A percentile compares a stretch with the other conserved stretches of the same genome.
Conservation (phyloP, 2,797 vertebrate genomes). For the Sebastes nivosus region DNA sequence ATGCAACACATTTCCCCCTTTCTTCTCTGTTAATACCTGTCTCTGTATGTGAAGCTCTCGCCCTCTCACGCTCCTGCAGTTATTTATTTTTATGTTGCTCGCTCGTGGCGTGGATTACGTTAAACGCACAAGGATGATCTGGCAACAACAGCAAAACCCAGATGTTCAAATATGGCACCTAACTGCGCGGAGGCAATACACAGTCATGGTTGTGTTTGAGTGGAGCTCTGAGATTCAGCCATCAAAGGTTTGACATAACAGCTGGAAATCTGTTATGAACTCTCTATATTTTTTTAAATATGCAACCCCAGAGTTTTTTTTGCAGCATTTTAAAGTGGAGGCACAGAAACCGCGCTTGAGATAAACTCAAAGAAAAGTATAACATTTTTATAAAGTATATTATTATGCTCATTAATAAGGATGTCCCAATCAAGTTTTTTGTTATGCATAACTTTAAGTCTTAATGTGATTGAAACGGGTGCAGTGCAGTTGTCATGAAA, state of each 20-base stretch:
- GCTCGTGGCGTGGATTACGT: not conserved
- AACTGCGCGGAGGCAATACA: not conserved
- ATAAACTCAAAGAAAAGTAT: not conserved
- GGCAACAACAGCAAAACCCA: not conserved
- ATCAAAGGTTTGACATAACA: not conserved
- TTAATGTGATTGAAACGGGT: too few relatives aligned
- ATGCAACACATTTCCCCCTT: not conserved
- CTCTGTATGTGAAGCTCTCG: not conserved
- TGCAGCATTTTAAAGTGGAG: not conserved
- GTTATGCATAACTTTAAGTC: too few relatives aligned
- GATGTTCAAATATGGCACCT: not conserved
- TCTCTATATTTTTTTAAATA: not conserved
- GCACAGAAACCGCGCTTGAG: not conserved
- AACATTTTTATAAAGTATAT: not conserved
- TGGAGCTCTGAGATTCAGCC: not conserved
- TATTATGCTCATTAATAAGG: not conserved
- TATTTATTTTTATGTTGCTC: slow-evolving; percentile 8
- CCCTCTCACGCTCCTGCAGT: not conserved
- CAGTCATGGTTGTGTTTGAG: not conserved
- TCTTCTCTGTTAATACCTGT: not conserved
- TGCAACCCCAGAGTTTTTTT: not conserved
- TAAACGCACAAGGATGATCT: not conserved
- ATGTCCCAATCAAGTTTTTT: not conserved
- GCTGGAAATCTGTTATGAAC: not conserved
- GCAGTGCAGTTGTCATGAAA: too few relatives aligned